Conservation (phyloP, 2,888 invertebrate species). For the Pseudolycoriella hygida region DNA sequence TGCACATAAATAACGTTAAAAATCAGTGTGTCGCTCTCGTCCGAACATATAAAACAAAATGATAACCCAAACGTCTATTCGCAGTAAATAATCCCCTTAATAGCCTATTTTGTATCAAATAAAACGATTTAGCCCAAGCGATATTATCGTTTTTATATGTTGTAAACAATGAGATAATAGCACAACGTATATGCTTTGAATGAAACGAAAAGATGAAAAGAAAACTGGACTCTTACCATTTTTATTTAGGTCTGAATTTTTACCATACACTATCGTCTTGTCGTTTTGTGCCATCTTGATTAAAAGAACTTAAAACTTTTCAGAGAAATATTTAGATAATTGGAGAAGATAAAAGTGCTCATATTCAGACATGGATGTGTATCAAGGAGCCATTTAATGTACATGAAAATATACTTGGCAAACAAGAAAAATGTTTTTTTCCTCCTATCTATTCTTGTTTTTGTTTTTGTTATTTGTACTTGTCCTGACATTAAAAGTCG, state of each 20-base stretch:
- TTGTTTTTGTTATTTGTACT: background rate
- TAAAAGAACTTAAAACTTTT: constrained; percentile 6
- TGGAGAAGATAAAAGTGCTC: constrained; percentile 1
- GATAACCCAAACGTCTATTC: background rate
- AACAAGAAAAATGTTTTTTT: background rate
- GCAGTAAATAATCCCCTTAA: constrained; percentile 1
- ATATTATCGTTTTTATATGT: background rate
- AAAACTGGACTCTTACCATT: background rate
- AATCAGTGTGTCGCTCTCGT: too few species aligned
- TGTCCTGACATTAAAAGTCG: background rate
- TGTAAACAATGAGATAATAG: constrained; percentile 1
- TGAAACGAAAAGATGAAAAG: background rate
- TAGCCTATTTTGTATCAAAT: constrained; percentile 1
- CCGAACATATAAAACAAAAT: too few species aligned
- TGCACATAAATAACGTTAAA: too few species aligned
- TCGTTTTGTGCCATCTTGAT: constrained; percentile 1
- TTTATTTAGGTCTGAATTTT: background rate
- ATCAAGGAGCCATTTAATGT: background rate
- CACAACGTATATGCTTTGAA: background rate
- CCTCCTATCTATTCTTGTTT: background rate
- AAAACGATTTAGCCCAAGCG: background rate
- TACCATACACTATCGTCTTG: too few species aligned
- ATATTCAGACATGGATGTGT: too few species aligned
- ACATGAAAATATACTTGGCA: background rate
- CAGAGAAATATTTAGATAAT: constrained; percentile 6